phyloP scores from a whole-genome alignment of 2,888 invertebrate genomes.

The Hydrotaea diabolus region DNA sequence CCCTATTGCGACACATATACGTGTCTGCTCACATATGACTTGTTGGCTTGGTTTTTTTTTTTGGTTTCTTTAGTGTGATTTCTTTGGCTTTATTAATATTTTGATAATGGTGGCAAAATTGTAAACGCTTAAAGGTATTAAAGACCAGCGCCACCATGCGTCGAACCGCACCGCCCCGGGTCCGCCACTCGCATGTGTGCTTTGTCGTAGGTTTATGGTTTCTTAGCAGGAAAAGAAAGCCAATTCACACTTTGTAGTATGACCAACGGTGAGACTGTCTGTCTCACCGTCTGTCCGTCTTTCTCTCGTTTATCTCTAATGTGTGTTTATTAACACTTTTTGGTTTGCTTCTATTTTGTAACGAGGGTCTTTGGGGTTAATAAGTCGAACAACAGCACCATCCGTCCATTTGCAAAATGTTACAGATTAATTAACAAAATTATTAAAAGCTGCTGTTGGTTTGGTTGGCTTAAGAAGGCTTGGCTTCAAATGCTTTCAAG shows the following conservation, averaged over 20 bases:
- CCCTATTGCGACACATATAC: conserved; percentile 10
- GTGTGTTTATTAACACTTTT: conserved; percentile 50
- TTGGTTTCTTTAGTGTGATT: too few species aligned
- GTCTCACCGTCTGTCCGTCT: conserved; percentile 12
- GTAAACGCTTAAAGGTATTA: conserved; percentile 28
- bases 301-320: not conserved
- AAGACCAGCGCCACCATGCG: not conserved
- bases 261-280: conserved; percentile 25
- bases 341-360: not conserved
- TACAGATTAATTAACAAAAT: conserved; percentile 23
- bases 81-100: conserved; percentile 9
- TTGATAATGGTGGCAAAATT: conserved; percentile 29
- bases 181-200: not conserved
- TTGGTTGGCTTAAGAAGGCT: too few species aligned
- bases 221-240: conserved; percentile 55
- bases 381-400: not conserved
- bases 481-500: too few species aligned
- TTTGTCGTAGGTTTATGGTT: not conserved
- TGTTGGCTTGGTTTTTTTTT: not conserved
- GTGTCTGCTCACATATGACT: not conserved
- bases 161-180: too few species aligned
- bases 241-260: conserved; percentile 1
- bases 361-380: not conserved
- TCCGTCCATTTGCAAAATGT: not conserved
- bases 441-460: not conserved